Evolutionary conservation across 1,140 invertebrate genomes (phyloP), one percentile per base, ranked within the genome.

Genomic region (Aphelenchoides besseyi): DNA sequence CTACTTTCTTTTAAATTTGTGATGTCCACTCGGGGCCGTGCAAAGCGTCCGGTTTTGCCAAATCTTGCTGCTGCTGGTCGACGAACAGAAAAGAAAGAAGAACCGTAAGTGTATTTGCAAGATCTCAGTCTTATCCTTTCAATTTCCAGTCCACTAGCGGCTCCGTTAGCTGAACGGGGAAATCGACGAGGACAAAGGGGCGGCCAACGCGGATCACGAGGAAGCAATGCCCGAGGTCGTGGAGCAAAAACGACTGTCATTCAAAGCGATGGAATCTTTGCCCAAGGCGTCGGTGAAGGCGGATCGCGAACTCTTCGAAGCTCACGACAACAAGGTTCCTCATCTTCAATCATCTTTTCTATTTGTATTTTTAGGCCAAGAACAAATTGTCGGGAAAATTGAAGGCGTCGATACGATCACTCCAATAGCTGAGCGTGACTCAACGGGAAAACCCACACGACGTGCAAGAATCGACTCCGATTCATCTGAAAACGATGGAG

Each of bases 1-100:
- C 41, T 12, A 48, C 41, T 23, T 48, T 48, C 41, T 48, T 23
- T 48, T 48, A 12, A 16, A 12, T 23, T 48, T 23, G 23, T 48
- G 41, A 48, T 23, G 41, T 12, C 12, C 41, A 48, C 41, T 12
- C 41, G 41, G 41, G 41, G 41, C 12, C 41, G 41, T 23, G 41
- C 41, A 12, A 48, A 48, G 41, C 41, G 41, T 12, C 41, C 41
- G 41, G 41, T 48, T 23, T 23, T 48, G 12, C 63, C 63, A 16
- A 66, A 66, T 32, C 30, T 66, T 12, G 63, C 63, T 1, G 63
- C 63, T 18, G 63, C 63, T 30, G 63, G 63, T 36, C 63, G 63
- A 18, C 30, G 36, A 66, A 32, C 63, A 12, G 63, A 66, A 30
- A 2, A 16, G 16, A 32, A 29, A 53, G 32, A 66, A 33, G 63